phyloP scores from a whole-genome alignment of 2,888 invertebrate genomes.

The Eubasilissa splendida region DNA sequence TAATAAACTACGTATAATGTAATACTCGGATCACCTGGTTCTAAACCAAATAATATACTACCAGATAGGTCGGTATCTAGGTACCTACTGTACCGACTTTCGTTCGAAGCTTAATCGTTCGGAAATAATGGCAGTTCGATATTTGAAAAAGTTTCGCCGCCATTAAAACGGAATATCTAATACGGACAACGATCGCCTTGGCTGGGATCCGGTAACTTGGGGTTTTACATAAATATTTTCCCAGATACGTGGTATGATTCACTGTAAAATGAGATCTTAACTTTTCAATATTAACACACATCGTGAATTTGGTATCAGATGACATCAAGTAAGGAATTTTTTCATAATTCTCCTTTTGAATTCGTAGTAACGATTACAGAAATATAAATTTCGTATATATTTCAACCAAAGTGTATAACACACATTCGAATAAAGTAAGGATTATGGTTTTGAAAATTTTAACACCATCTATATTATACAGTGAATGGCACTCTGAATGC shows the following conservation, averaged over 20 bases:
- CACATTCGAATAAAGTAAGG: too few species aligned
- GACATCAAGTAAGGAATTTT: too few species aligned
- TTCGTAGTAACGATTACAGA: background rate
- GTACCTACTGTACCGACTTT: slow-evolving; percentile 21
- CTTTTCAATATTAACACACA: background rate
- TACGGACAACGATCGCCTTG: slow-evolving; percentile 43
- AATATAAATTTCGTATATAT: too few species aligned
- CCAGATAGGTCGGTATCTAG: background rate
- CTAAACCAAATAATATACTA: too few species aligned
- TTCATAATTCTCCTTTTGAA: background rate
- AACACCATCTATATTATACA: too few species aligned
- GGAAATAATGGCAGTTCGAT: slow-evolving; percentile 54
- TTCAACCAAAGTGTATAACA: too few species aligned
- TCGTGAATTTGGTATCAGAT: background rate
- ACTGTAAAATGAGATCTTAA: background rate
- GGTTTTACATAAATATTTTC: too few species aligned
- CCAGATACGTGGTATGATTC: background rate
- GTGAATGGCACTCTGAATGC: too few species aligned
- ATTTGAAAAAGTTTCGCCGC: slow-evolving; percentile 52
- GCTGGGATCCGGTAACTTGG: slow-evolving; percentile 17
- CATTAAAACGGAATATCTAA: slow-evolving; percentile 53
- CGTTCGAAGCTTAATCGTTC: slow-evolving; percentile 43
- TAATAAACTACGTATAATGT: background rate
- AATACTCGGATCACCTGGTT: background rate
- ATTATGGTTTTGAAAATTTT: too few species aligned